Evolutionary conservation across 2,113 vertebrate species (phyloP).

Genomic region (Misgurnus mizolepis): DNA sequence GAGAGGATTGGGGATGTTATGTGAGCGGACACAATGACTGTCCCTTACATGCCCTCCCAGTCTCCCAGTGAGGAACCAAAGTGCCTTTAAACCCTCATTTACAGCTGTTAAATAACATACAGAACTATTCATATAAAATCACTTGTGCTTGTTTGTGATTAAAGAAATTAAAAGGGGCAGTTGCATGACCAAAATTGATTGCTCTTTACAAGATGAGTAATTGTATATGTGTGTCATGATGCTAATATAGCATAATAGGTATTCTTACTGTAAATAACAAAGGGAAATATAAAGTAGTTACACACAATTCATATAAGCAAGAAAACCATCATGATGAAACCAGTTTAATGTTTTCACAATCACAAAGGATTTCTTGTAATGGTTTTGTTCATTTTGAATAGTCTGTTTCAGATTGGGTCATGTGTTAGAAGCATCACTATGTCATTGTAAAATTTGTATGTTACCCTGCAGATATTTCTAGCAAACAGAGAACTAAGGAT

Average conservation of each 20-base stretch:
- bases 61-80: neutral
- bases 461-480: slow-evolving; percentile 4
- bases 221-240: too few species aligned
- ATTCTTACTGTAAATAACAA: too few species aligned
- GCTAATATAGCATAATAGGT: too few species aligned
- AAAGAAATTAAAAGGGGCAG: neutral
- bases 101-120: neutral
- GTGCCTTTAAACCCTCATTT: neutral
- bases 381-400: neutral
- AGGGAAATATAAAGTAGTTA: too few species aligned
- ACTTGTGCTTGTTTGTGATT: neutral
- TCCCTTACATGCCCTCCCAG: slow-evolving; percentile 6
- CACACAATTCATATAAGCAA: too few species aligned
- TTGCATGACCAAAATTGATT: neutral
- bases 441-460: neutral
- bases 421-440: neutral
- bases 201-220: too few species aligned
- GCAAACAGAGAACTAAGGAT: neutral
- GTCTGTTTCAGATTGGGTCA: neutral
- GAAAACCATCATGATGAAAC: neutral
- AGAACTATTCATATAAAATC: neutral
- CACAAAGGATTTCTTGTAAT: neutral
- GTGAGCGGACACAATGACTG: slow-evolving; percentile 26
- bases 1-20: slow-evolving; percentile 27
- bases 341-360: neutral